phyloP scores from a whole-genome alignment of 2,888 invertebrate species.

The Epinotia nisella region DNA sequence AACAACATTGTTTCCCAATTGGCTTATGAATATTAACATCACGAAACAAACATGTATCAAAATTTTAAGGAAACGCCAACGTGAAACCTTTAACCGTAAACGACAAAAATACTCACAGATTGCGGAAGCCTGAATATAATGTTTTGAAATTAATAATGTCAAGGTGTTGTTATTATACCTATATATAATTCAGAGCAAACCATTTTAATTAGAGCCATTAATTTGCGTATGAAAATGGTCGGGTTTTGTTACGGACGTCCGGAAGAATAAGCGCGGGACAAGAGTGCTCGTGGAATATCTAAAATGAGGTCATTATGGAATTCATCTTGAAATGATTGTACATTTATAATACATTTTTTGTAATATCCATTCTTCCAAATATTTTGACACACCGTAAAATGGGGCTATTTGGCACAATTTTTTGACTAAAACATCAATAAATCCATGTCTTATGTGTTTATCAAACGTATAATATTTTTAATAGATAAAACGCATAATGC shows the following conservation, averaged over 20 bases:
- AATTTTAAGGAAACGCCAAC: no score
- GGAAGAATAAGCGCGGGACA: constrained; percentile 36
- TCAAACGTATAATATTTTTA: no score
- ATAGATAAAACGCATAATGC: no score
- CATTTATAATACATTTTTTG: constrained; percentile 11
- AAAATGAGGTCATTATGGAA: constrained; percentile 44
- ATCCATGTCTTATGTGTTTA: no score
- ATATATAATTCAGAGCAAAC: constrained; percentile 59
- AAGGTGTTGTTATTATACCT: constrained; percentile 51
- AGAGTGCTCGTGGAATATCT: constrained; percentile 40
- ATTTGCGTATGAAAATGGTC: constrained; percentile 50
- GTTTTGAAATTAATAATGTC: constrained; percentile 55
- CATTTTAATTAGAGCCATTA: constrained; percentile 66
- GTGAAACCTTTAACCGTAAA: constrained; percentile 36
- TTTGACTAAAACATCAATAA: no score
- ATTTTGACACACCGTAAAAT: no score
- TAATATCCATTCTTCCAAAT: not conserved
- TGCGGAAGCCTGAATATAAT: constrained; percentile 53
- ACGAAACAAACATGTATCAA: no score
- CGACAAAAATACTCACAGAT: constrained; percentile 55
- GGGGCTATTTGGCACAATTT: no score
- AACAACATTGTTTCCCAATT: no score
- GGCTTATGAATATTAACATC: no score
- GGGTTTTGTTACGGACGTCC: constrained; percentile 49
- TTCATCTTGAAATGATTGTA: constrained; percentile 31